These are phyloP conservation scores for Neria commutata DNA, from an alignment of 2,888 invertebrate species.

Conservation along the genomic window DNA sequence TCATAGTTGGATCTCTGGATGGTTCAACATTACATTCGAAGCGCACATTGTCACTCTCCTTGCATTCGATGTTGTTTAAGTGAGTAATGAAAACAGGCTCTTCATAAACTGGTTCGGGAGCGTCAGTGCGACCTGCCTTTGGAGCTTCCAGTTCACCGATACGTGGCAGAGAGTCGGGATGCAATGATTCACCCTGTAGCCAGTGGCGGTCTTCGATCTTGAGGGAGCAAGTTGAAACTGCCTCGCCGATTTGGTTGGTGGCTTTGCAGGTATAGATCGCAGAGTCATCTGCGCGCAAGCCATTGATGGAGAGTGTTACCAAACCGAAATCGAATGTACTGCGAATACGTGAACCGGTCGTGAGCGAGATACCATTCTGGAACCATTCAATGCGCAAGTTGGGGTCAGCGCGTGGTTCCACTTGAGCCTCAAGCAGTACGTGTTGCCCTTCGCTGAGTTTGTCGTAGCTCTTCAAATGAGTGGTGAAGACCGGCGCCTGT, in stretches of 20 bases:
- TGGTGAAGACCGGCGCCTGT: constrained; percentile 95
- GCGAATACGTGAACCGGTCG: constrained; percentile 86
- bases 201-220: constrained; percentile 90
- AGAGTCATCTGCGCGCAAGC: constrained; percentile 86
- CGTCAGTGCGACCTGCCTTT: constrained; percentile 69
- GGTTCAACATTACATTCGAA: constrained; percentile 94
- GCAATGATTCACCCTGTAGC: constrained; percentile 84
- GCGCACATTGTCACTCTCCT: constrained; percentile 86
- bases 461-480: constrained; percentile 84
- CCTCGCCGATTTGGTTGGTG: constrained; percentile 90
- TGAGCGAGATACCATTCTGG: constrained; percentile 85
- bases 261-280: constrained; percentile 96
- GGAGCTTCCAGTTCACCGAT: constrained; percentile 87
- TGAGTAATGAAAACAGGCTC: constrained; percentile 89
- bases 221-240: constrained; percentile 87
- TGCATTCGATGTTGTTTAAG: constrained; percentile 86
- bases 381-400: constrained; percentile 90
- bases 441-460: constrained; percentile 86
- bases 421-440: constrained; percentile 86
- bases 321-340: constrained; percentile 97
- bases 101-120: constrained; percentile 80
- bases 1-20: constrained; percentile 87
- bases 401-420: constrained; percentile 88
- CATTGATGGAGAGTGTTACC: constrained; percentile 88
- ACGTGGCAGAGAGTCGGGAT: constrained; percentile 86